These are phyloP conservation scores for Antheraea yamamai DNA, from an alignment of 2,888 invertebrate genomes.

Conservation along the genomic window DNA sequence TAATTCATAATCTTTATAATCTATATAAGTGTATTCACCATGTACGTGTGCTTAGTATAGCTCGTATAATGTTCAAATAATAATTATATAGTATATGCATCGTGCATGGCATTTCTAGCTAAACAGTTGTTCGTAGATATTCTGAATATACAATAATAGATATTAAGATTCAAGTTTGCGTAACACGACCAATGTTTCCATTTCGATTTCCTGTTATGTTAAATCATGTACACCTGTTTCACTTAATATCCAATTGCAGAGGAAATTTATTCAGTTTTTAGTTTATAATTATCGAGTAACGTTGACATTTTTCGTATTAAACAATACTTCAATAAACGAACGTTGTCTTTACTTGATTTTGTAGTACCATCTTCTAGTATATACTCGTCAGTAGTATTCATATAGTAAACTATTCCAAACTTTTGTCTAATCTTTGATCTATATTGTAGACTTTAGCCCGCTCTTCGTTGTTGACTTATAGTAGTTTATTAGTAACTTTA, in stretches of 20 bases:
- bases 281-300: background rate
- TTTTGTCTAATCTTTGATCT: slow-evolving; percentile 61
- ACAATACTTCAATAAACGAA: background rate
- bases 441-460: slow-evolving; percentile 58
- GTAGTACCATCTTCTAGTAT: background rate
- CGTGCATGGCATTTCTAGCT: slow-evolving; percentile 77
- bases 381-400: slow-evolving; percentile 44
- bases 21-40: slow-evolving; percentile 31
- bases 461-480: slow-evolving; percentile 78
- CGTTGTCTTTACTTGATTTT: background rate
- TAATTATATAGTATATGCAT: slow-evolving; percentile 60
- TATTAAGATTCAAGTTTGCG: slow-evolving; percentile 50
- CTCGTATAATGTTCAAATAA: slow-evolving; percentile 53
- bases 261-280: slow-evolving; percentile 30
- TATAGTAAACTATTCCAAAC: slow-evolving; percentile 49
- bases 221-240: slow-evolving; percentile 7
- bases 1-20: slow-evolving; percentile 39
- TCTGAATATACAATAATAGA: slow-evolving; percentile 76
- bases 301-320: background rate
- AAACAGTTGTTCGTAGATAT: slow-evolving; percentile 77
- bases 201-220: slow-evolving; percentile 14
- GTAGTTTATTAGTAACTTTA: slow-evolving; percentile 63
- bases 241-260: slow-evolving; percentile 38
- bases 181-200: slow-evolving; percentile 56
- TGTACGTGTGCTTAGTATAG: slow-evolving; percentile 77